phyloP scores from a whole-genome alignment of 2,888 invertebrate genomes.

The Macropis europaea region DNA sequence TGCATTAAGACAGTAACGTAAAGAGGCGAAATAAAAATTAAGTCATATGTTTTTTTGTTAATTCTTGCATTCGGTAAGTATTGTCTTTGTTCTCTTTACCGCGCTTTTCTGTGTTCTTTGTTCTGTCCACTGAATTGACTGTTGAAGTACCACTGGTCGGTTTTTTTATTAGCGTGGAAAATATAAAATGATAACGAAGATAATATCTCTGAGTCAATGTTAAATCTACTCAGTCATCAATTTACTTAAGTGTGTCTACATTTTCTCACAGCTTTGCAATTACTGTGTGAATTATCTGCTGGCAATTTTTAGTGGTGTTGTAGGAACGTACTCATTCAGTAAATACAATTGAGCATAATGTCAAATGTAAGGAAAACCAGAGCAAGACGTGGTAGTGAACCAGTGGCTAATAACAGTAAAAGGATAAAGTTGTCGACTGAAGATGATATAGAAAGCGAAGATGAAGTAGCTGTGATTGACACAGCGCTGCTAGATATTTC shows the following conservation, averaged over 20 bases:
- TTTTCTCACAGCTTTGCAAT: not conserved
- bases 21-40: not conserved
- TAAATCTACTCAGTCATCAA: too few species aligned
- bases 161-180: not conserved
- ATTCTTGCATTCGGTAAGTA: not conserved
- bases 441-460: not conserved
- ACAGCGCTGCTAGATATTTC: conserved; percentile 42
- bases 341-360: not conserved
- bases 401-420: conserved; percentile 8
- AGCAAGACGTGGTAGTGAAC: conserved; percentile 2
- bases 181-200: not conserved
- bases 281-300: not conserved
- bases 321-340: not conserved
- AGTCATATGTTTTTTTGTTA: not conserved
- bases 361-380: not conserved
- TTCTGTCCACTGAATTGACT: not conserved
- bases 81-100: not conserved
- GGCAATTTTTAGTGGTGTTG: not conserved
- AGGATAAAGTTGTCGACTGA: conserved; percentile 7
- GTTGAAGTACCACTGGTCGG: not conserved
- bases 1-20: not conserved
- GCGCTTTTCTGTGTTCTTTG: not conserved
- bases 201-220: too few species aligned
- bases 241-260: too few species aligned
- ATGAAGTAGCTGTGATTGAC: not conserved